Conservation (phyloP, 2,113 vertebrate species). For the Catagonus wagneri region DNA sequence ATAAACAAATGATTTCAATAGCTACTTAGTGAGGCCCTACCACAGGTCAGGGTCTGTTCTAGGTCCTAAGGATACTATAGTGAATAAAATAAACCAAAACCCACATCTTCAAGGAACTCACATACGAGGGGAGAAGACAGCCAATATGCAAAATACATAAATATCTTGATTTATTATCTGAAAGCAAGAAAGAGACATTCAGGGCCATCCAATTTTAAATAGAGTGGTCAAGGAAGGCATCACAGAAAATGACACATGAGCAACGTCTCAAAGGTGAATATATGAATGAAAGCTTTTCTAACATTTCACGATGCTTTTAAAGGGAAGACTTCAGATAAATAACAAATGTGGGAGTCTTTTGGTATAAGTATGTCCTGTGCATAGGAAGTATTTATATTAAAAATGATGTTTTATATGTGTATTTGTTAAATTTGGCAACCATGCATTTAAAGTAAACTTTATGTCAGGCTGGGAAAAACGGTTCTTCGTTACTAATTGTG, state of each 20-base stretch:
- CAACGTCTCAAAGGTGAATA: not conserved
- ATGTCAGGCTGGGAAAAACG: slow-evolving; percentile 25
- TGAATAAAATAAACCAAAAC: slow-evolving; percentile 40
- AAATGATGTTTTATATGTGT: not conserved
- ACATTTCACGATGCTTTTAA: not conserved
- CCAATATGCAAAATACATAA: slow-evolving; percentile 11
- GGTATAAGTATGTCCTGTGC: not conserved
- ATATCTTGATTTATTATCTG: not conserved
- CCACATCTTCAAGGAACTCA: not conserved
- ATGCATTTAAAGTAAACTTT: slow-evolving; percentile 25
- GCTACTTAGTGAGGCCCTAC: not conserved
- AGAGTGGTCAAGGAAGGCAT: not conserved
- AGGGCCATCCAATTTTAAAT: not conserved
- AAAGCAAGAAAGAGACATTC: not conserved
- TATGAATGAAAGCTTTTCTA: not conserved
- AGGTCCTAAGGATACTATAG: not conserved
- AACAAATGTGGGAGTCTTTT: not conserved
- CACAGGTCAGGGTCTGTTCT: not conserved
- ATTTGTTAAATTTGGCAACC: slow-evolving; percentile 25
- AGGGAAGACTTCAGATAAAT: not conserved
- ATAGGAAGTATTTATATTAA: not conserved
- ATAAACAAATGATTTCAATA: not conserved
- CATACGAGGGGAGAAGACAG: not conserved
- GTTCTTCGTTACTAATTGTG: slow-evolving; percentile 38
- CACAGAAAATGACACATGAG: not conserved